Base-by-base conservation (phyloP, 2,888 invertebrate genomes). In the Lymantria dispar region DNA sequence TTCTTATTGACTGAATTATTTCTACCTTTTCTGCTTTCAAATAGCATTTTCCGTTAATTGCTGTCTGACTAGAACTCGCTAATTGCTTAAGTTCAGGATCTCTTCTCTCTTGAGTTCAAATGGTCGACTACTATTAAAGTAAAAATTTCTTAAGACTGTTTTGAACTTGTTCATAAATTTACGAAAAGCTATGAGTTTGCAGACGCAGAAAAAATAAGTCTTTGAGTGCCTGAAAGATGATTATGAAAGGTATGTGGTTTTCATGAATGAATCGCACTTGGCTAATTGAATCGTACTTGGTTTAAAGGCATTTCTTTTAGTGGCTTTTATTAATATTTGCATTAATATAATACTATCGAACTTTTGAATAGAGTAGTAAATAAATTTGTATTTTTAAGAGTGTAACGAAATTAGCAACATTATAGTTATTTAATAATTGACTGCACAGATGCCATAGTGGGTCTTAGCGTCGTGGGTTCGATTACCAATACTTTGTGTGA, bases 71-170 rank as follows among this genome's bases (percentile, higher is more conserved):
- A 75, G 80, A 83, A 78, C 84, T 85, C 85, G 80, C 89, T 90
- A 90, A 90, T 90, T 90, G 89, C 89, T 88, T 88, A 90, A 90
- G 88, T 89, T 90, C 85, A 78, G 79, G 85, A 88, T 87, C 87
- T 86, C 82, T 78, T 85, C 77, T 80, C 85, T 82, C 80, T 78
- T 78, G 71, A 77, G 78, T 78, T 78, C 78, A 83, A 88, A 84
- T 87, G 83, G 85, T 83, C 70, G 83, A 85, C 78, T 86, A 83
- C 81, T 83, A 81, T 83, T 83, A 80, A 80, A 83, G 79, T 79
- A 84, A 87, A 87, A 87, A 82, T 78, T 75, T 80, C 80, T 83
- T 80, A 80, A 84, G 80, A 80, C 75, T 77, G 83, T 85, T 85
- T 81, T 78, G 71, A 81, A 85, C 77, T 85, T 84, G 78, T 79